Conservation (phyloP, 2,113 vertebrate genomes). For the Telmatochromis sp. region DNA sequence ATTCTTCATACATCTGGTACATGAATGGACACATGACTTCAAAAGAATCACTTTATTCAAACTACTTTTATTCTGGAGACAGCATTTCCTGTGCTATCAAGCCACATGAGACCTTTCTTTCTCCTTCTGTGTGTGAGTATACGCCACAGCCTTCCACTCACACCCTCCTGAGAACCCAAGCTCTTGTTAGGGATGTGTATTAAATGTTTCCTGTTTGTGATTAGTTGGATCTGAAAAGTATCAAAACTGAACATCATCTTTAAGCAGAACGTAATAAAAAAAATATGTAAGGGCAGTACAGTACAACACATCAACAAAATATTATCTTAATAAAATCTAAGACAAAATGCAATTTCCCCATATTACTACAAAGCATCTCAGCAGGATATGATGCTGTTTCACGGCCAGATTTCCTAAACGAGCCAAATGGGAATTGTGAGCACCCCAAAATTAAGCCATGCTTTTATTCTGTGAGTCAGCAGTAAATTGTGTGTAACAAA, state of each 20-base stretch:
- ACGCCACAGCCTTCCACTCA: not conserved
- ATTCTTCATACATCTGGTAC: not conserved
- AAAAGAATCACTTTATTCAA: not conserved
- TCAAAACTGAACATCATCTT: not conserved
- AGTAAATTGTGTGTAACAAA: not conserved
- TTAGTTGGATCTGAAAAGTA: not conserved
- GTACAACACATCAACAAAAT: accelerated
- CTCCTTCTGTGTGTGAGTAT: conserved; percentile 9
- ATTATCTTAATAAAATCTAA: accelerated
- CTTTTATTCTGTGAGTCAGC: not conserved
- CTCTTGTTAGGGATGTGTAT: not conserved
- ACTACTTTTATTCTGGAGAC: not conserved
- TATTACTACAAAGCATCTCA: not conserved
- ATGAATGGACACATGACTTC: not conserved
- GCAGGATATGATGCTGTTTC: accelerated
- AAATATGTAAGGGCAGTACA: not conserved
- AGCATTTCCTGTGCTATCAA: not conserved
- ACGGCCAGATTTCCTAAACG: accelerated
- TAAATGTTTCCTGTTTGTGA: too few species aligned
- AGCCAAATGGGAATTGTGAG: not conserved
- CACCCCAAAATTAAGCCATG: accelerated
- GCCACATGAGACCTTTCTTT: not conserved
- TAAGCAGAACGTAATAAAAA: not conserved
- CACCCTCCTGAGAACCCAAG: not conserved
- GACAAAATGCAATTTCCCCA: accelerated